Conservation (phyloP, 2,888 invertebrate species). For the Synanthedon myopaeformis region DNA sequence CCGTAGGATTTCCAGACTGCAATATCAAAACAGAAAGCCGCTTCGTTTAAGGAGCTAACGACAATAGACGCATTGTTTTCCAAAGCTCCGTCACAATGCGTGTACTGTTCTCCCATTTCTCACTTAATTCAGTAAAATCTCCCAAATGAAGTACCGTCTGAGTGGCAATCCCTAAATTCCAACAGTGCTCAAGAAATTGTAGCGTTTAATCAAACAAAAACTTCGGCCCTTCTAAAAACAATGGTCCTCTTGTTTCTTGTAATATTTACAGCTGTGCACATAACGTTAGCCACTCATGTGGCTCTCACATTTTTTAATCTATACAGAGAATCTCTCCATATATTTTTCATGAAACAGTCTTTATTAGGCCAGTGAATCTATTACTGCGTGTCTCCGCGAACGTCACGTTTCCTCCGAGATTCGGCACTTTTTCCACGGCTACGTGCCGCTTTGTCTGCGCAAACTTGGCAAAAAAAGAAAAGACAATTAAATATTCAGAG, state of each 20-base stretch:
- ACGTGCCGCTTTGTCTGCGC: not conserved
- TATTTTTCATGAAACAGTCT: not conserved
- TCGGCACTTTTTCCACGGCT: not conserved
- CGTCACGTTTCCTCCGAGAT: not conserved
- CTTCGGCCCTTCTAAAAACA: not conserved
- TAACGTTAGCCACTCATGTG: slow-evolving; percentile 1
- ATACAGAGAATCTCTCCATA: not conserved
- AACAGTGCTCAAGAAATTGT: slow-evolving; percentile 16
- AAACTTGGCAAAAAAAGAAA: not conserved
- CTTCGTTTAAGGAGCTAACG: slow-evolving; percentile 23
- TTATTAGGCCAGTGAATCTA: slow-evolving; percentile 4
- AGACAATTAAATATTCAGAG: not conserved
- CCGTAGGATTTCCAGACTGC: slow-evolving; percentile 17
- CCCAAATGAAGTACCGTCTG: slow-evolving; percentile 41
- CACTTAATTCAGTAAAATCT: slow-evolving; percentile 47
- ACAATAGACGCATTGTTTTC: slow-evolving; percentile 53
- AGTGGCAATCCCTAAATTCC: slow-evolving; percentile 49
- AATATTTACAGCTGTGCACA: not conserved
- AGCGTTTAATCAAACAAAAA: not conserved
- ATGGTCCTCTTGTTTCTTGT: not conserved
- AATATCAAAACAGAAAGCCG: slow-evolving; percentile 34
- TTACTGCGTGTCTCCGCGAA: slow-evolving; percentile 1
- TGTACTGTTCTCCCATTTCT: slow-evolving; percentile 38
- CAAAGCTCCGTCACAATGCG: slow-evolving; percentile 38
- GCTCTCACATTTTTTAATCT: not conserved